Evolutionary conservation across 2,888 invertebrate species (phyloP), one percentile per base, ranked within the genome.

Genomic region (Drosophila limbata): DNA sequence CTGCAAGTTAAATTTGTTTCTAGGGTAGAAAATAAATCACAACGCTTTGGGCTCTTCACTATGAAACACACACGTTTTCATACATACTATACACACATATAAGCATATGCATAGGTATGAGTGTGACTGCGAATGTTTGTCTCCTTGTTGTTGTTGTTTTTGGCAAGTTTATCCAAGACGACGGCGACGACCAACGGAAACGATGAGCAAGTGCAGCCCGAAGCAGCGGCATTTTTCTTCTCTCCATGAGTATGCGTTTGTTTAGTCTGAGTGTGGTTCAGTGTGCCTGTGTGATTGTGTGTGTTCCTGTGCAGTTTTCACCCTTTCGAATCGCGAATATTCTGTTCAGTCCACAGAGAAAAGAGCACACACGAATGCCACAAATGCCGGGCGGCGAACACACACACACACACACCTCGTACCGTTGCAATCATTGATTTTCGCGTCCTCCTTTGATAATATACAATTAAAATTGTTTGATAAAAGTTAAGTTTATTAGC

Each of bases 11-110:
- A 88, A 85, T 68, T 76, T 84, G 89, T 85, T 87, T 82, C 85
- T 89, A 76, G 89, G 85, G 79, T 82, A 80, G 69, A 89, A 85
- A 86, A 79, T 81, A 88, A 89, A 87, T 87, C 84, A 68, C 78
- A 64, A 66, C 65, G 79, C 59, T 62, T n/a, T 55, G 57, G 53
- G 51, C 50, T 47, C 39, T 33, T 19, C 33, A 56, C 31, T 31
- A 31, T 13, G 52, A 74, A 50, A 53, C 31, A 55, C 19, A 42
- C 13, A 67, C 8, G 21, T n/a, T n/a, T n/a, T n/a, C 33, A 25
- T 35, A 4, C 33, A 35, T 35, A 35, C 9, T 45, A 3, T 21
- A 57, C 33, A 55, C 17, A 40, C 6, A 39, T 31, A 31, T 4
- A 5, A 15, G 52, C 39, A 28, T 15, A 37, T 39, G 25, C 13